phyloP scores from a whole-genome alignment of 2,797 vertebrate genomes.

The Taeniopygia guttata region DNA sequence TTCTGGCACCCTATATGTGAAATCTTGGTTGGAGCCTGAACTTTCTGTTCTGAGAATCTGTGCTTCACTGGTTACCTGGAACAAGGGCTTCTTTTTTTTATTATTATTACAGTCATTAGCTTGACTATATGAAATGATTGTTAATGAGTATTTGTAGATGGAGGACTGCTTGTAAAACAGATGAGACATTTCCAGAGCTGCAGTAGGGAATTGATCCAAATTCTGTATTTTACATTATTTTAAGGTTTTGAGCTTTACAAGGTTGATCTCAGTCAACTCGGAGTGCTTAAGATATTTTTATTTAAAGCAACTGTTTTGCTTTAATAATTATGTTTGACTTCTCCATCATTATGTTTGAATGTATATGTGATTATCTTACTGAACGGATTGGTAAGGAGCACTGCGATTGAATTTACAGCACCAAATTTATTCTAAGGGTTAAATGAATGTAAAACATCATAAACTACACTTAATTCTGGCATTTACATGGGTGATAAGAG shows the following conservation, averaged over 20 bases:
- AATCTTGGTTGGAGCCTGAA: constrained; percentile 14
- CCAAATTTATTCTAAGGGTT: neutral
- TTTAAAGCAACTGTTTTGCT: neutral
- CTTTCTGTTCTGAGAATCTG: constrained; percentile 52
- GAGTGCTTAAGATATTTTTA: neutral
- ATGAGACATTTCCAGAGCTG: neutral
- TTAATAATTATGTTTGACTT: neutral
- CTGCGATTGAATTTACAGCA: neutral
- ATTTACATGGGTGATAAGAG: neutral
- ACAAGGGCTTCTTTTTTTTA: neutral
- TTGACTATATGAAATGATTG: constrained; percentile 47
- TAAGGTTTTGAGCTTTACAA: neutral
- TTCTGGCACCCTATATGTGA: constrained; percentile 44
- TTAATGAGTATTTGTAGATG: constrained; percentile 52
- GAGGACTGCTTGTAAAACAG: neutral
- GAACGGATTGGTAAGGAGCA: neutral
- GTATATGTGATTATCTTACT: neutral
- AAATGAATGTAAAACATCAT: constrained; percentile 8
- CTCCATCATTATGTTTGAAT: neutral
- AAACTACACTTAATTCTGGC: neutral
- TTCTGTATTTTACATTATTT: neutral
- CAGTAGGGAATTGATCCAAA: neutral
- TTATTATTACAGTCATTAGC: neutral
- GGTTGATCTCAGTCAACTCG: neutral
- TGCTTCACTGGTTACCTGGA: constrained; percentile 49